phyloP scores from a whole-genome alignment of 1,140 invertebrate genomes.

The Hycleus phaleratus region DNA sequence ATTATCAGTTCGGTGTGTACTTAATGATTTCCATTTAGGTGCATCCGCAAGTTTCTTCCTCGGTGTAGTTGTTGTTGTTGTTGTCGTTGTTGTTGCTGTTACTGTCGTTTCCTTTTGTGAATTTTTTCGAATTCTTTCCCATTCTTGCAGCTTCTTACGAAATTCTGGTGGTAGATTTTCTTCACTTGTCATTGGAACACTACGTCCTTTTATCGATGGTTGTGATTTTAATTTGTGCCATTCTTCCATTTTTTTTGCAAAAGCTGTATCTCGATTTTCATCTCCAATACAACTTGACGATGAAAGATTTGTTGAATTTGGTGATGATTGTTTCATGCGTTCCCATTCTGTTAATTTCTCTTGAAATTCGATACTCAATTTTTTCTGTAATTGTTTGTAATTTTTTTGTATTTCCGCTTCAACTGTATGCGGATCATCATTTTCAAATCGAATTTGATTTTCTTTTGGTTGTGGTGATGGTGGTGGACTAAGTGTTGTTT shows the following conservation, averaged over 20 bases:
- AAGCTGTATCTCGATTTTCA: conserved; percentile 33
- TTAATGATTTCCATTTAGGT: conserved; percentile 57
- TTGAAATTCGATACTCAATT: conserved; percentile 63
- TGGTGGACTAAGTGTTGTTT: background rate
- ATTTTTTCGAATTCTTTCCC: conserved; percentile 68
- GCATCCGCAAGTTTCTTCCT: conserved; percentile 58
- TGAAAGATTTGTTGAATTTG: conserved; percentile 15
- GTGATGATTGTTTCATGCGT: conserved; percentile 41
- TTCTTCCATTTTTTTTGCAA: conserved; percentile 39
- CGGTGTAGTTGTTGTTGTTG: conserved; percentile 40
- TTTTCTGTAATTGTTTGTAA: conserved; percentile 57
- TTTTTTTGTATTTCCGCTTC: conserved; percentile 50
- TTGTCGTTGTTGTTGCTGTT: conserved; percentile 38
- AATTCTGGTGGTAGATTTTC: conserved; percentile 68
- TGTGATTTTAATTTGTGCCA: conserved; percentile 39
- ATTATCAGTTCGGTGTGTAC: conserved; percentile 40
- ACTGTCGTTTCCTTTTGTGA: conserved; percentile 52
- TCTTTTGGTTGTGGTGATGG: background rate
- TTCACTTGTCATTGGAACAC: conserved; percentile 42
- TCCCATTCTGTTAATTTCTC: conserved; percentile 68
- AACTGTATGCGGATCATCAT: conserved; percentile 5
- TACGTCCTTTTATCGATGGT: conserved; percentile 12
- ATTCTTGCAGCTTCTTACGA: conserved; percentile 74
- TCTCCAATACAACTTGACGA: conserved; percentile 23
- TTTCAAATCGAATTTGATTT: background rate